Evolutionary conservation across 1,140 invertebrate genomes (phyloP).

Genomic region (Brachystomella parvula): DNA sequence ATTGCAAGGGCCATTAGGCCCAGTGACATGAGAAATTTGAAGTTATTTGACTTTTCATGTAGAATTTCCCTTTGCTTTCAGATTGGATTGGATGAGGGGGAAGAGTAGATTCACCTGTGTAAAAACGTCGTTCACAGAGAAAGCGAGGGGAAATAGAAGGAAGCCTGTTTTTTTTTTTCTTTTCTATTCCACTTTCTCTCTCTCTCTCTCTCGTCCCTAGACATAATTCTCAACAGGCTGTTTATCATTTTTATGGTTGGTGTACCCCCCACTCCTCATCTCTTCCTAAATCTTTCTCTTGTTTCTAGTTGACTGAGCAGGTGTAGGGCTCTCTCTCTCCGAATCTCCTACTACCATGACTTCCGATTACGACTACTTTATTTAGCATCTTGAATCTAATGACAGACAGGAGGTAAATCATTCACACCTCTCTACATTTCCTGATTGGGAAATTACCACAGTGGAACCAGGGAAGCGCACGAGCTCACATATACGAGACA

Average conservation of each 20-base stretch:
- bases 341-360: constrained; percentile 21
- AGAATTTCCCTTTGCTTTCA: too few species aligned
- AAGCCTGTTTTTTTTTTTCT: too few species aligned
- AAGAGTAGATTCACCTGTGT: too few species aligned
- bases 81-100: too few species aligned
- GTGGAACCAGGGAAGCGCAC: too few species aligned
- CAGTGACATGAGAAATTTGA: too few species aligned
- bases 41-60: too few species aligned
- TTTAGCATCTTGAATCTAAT: constrained; percentile 24
- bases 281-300: neutral
- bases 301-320: constrained; percentile 23
- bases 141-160: too few species aligned
- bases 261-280: constrained; percentile 13
- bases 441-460: constrained; percentile 9
- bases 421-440: neutral
- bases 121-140: too few species aligned
- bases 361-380: constrained; percentile 23
- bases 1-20: too few species aligned
- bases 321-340: neutral
- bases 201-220: neutral
- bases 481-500: too few species aligned
- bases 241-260: constrained; percentile 37
- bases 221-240: constrained; percentile 36
- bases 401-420: constrained; percentile 24
- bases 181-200: too few species aligned